These are phyloP conservation scores for Cabera pusaria DNA, from an alignment of 2,888 invertebrate species.

Conservation along the genomic window DNA sequence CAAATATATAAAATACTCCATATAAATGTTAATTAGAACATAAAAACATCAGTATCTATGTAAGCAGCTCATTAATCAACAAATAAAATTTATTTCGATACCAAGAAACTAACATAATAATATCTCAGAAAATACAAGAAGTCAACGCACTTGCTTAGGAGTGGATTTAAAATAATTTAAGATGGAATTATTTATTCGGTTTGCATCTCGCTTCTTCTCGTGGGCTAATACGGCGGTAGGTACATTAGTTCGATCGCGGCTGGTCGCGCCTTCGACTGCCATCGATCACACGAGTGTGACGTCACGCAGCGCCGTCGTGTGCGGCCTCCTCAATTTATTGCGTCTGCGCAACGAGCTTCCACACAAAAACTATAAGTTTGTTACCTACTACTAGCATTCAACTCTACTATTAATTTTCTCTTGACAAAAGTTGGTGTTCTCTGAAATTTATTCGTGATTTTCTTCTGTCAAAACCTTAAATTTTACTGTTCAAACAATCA, in stretches of 20 bases:
- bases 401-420: conserved; percentile 40
- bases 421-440: conserved; percentile 4
- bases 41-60: conserved; percentile 34
- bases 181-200: conserved; percentile 68
- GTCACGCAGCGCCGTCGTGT: conserved; percentile 83
- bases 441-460: background rate
- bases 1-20: no score
- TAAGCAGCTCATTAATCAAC: conserved; percentile 50
- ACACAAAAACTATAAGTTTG: conserved; percentile 57
- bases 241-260: conserved; percentile 56
- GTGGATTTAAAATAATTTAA: conserved; percentile 78
- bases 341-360: conserved; percentile 71
- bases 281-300: conserved; percentile 82
- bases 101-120: conserved; percentile 60
- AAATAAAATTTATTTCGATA: conserved; percentile 52
- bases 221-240: conserved; percentile 37
- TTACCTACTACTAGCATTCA: conserved; percentile 35
- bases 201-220: conserved; percentile 55
- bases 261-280: conserved; percentile 70
- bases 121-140: conserved; percentile 77
- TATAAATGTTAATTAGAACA: conserved; percentile 8
- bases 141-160: conserved; percentile 77
- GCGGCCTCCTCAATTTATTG: conserved; percentile 80
- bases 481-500: no score
- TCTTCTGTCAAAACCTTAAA: no score